Conservation (phyloP, 2,888 invertebrate genomes). For the Coenonympha glycerion region DNA sequence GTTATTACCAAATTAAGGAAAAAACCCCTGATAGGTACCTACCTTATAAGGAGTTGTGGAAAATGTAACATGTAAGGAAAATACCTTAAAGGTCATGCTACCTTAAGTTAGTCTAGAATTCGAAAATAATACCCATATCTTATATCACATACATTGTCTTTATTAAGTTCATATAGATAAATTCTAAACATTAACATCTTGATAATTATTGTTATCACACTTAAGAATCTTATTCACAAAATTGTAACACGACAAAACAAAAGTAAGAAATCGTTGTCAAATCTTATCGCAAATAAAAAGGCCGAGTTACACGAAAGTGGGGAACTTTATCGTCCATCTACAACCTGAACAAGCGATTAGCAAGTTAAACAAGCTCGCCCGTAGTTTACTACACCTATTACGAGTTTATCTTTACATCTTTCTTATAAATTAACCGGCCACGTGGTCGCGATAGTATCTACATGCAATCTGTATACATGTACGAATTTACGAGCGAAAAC, state of each 20-base stretch:
- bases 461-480: slow-evolving; percentile 43
- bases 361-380: slow-evolving; percentile 71
- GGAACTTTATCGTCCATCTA: slow-evolving; percentile 57
- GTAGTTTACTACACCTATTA: slow-evolving; percentile 50
- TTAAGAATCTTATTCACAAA: background rate
- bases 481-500: slow-evolving; percentile 44
- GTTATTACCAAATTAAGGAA: too few species aligned
- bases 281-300: slow-evolving; percentile 1
- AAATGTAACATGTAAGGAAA: too few species aligned
- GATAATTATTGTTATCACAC: too few species aligned
- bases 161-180: too few species aligned
- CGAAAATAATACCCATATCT: too few species aligned
- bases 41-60: too few species aligned
- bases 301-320: slow-evolving; percentile 34
- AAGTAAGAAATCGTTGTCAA: background rate
- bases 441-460: slow-evolving; percentile 56
- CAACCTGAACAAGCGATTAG: slow-evolving; percentile 58
- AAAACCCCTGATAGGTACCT: too few species aligned
- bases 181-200: too few species aligned
- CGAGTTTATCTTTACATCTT: slow-evolving; percentile 36
- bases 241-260: background rate
- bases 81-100: too few species aligned
- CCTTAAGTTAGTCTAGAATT: too few species aligned
- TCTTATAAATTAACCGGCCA: slow-evolving; percentile 47
- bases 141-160: too few species aligned